Conservation (phyloP, 1,140 invertebrate genomes). For the Gonioctena quinquepunctata region DNA sequence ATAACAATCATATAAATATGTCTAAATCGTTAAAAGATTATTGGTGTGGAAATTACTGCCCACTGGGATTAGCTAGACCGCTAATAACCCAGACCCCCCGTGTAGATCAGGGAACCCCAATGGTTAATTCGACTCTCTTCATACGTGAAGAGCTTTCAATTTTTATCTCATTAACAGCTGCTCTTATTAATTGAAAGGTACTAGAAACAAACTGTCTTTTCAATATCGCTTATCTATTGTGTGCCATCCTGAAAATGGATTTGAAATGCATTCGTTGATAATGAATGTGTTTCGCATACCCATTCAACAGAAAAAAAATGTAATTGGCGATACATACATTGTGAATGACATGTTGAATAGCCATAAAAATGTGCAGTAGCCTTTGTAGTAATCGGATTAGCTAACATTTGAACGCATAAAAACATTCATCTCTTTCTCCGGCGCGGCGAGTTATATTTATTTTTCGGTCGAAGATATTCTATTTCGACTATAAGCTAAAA, state of each 20-base stretch:
- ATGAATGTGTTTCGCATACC: not conserved
- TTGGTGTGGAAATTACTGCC: too few species aligned
- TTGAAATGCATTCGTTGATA: not conserved
- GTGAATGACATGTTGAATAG: constrained; percentile 23
- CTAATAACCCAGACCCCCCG: too few species aligned
- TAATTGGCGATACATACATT: constrained; percentile 21
- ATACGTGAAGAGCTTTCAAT: not conserved
- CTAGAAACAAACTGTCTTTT: not conserved
- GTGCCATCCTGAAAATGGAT: not conserved
- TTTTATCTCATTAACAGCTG: not conserved
- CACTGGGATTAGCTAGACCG: too few species aligned
- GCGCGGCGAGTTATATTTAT: too few species aligned
- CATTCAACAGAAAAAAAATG: constrained; percentile 13
- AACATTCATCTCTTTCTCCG: too few species aligned
- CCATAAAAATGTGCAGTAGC: constrained; percentile 15
- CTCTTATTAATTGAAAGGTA: not conserved
- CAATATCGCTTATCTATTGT: not conserved
- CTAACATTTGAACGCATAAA: not conserved
- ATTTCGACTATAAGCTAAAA: too few species aligned
- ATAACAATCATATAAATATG: too few species aligned
- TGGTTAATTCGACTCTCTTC: too few species aligned
- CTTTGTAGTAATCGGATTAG: constrained; percentile 1
- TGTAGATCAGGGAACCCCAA: too few species aligned
- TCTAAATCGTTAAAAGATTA: too few species aligned
- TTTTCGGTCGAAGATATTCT: too few species aligned